phyloP scores from a whole-genome alignment of 2,888 invertebrate species.

The Acronicta psi region DNA sequence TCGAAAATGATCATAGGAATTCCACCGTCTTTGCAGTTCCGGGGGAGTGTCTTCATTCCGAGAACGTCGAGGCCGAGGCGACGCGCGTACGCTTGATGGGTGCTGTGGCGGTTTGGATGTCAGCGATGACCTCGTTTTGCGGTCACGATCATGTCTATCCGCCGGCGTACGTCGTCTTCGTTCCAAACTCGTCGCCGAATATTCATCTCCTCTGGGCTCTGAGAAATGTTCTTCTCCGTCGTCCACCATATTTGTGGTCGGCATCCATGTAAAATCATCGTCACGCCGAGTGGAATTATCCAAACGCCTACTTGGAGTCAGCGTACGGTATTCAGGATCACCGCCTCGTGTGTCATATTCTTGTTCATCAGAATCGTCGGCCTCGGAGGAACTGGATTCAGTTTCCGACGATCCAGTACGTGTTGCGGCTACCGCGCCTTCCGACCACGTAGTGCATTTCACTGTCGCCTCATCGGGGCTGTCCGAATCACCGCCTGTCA shows the following conservation, averaged over 20 bases:
- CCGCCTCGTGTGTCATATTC: conserved; percentile 89
- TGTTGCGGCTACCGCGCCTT: conserved; percentile 77
- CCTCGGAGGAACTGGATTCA: conserved; percentile 77
- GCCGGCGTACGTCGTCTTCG: conserved; percentile 85
- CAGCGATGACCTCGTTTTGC: conserved; percentile 90
- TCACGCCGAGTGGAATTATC: conserved; percentile 91
- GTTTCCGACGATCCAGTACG: conserved; percentile 81
- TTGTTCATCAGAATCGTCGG: conserved; percentile 78
- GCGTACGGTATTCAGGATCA: conserved; percentile 89
- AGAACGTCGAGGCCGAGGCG: conserved; percentile 78
- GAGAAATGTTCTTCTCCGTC: conserved; percentile 68
- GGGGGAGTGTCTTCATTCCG: conserved; percentile 80
- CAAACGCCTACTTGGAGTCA: conserved; percentile 79
- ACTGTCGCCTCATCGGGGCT: conserved; percentile 90
- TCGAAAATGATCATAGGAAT: conserved; percentile 90
- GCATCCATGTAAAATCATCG: conserved; percentile 92
- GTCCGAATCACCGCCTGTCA: conserved; percentile 89
- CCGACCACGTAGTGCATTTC: conserved; percentile 87
- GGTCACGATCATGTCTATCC: conserved; percentile 90
- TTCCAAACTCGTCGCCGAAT: conserved; percentile 87
- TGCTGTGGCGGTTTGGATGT: conserved; percentile 86
- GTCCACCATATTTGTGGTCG: conserved; percentile 76
- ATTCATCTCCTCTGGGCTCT: conserved; percentile 75
- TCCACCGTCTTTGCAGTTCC: conserved; percentile 84
- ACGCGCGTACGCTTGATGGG: conserved; percentile 79